Base-by-base conservation (phyloP, 2,888 invertebrate species). In the Drosophila macrospina region DNA sequence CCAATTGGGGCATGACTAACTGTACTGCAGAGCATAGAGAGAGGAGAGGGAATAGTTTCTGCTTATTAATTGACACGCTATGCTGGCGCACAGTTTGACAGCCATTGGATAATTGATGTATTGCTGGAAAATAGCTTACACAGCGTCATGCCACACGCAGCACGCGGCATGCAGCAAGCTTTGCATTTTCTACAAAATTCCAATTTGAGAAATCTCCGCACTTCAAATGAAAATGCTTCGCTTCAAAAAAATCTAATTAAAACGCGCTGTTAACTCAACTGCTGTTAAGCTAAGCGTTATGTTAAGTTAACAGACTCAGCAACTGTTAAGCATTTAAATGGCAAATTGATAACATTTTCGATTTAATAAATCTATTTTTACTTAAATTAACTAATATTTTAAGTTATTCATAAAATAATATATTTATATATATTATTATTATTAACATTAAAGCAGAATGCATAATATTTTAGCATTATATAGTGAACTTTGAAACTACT, bases 41-140 rank as follows among this genome's bases (percentile, higher is more conserved):
- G 11, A 16, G 8, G 44, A 5, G 5, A 5, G 10, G 15, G 8
- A 8, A 16, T n/a, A 0, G 28, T 39, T 32, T 36, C 51, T n/a
- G 10, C 10, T 64, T 56, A 66, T 66, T 56, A 67, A 54, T 57
- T 61, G 52, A 39, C 32, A 30, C 10, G 48, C 37, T 2, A 55
- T 13, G n/a, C 37, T 66, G 37, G 13, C 47, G 56, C 28, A 66
- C 70, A 61, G 59, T 67, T 73, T 70, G 57, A 65, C 54, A 62
- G 73, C 10, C 41, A 51, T 16, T 65, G 41, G 16, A 51, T 60
- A 60, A 60, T 67, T 69, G 69, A 69, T 59, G 59, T 44, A 36
- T 41, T 13, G 37, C 55, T 11, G 11, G 8, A 52, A 45, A 47
- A 45, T 4, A 8, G 13, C 44, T 44, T 7, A 42, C 11, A 41